These are phyloP conservation scores for Xenopus petersii DNA, from an alignment of 2,797 vertebrate genomes.

Conservation along the genomic window DNA sequence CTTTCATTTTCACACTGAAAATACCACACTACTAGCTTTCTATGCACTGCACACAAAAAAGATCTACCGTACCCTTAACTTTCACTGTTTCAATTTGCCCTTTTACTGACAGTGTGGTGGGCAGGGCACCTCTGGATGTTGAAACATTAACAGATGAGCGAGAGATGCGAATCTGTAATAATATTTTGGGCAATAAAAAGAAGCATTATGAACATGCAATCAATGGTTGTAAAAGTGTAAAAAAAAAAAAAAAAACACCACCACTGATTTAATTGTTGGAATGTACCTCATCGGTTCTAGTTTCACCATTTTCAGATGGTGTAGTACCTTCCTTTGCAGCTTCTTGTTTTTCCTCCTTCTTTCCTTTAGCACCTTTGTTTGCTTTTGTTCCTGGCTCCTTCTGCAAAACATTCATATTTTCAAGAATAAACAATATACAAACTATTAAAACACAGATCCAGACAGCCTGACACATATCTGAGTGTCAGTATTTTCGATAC, in stretches of 20 bases:
- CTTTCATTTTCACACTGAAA: conserved; percentile 56
- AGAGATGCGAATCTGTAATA: conserved; percentile 90
- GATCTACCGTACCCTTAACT: conserved; percentile 87
- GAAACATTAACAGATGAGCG: conserved; percentile 93
- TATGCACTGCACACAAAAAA: conserved; percentile 70
- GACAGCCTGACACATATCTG: no score
- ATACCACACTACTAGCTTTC: conserved; percentile 67
- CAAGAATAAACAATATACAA: no score
- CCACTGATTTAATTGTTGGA: conserved; percentile 59
- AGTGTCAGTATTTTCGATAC: no score
- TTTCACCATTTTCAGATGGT: conserved; percentile 90
- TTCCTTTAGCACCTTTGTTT: conserved; percentile 88
- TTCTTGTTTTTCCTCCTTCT: conserved; percentile 87
- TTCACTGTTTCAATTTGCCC: conserved; percentile 92
- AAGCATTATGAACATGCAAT: conserved; percentile 66
- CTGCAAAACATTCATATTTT: conserved; percentile 58
- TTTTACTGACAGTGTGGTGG: conserved; percentile 91
- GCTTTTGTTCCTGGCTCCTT: conserved; percentile 86
- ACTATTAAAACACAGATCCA: no score
- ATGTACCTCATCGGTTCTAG: conserved; percentile 90
- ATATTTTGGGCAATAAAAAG: conserved; percentile 71
- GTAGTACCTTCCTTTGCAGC: conserved; percentile 73
- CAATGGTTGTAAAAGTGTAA: conserved; percentile 58
- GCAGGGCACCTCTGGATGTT: conserved; percentile 81
- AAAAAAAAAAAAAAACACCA: conserved; percentile 48